Base-by-base conservation (phyloP, 2,888 invertebrate genomes). In the Philhelius pedissequus region DNA sequence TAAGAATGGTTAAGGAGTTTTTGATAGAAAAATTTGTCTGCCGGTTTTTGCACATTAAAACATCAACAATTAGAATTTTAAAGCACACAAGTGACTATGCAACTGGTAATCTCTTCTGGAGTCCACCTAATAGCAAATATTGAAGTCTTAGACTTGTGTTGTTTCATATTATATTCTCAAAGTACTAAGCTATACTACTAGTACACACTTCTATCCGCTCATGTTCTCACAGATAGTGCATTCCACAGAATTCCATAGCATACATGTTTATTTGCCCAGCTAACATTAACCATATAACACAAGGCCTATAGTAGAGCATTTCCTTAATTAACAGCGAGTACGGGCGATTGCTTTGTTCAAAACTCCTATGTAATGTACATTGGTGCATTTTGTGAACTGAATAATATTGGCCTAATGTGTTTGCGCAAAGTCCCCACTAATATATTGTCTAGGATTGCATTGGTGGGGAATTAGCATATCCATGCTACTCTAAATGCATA, bases 371-470 rank as follows among this genome's bases (percentile, higher is more conserved):
- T 69, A 73, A 70, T 83, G 74, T 83, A 77, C 62, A 78, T 78
- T 83, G 78, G 74, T 83, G 73, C 62, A 78, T 78, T 83, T 78
- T 74, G 78, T 64, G 56, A 64, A 64, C 83, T 83, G 78, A 64
- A 83, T 83, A 78, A 83, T 83, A 50, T 73, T 40, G 64, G 48
- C 64, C 62, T 83, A 83, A 83, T 83, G 83, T 78, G 83, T 78
- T 78, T 83, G 78, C 74, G 78, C 45, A 83, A 43, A 64, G 38
- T 48, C 48, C 50, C 68, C 83, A 64, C 74, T 30, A 8, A 38
- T 45, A 1, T n/a, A n/a, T n/a, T 25, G 6, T 30, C 13, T 35
- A 5, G n/a, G n/a, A n/a, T n/a, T 38, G 9, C n/a, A 6, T 3
- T 22, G 20, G 18, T 32, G 7, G 22, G 30, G 3, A 18, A n/a